Evolutionary conservation across 2,797 vertebrate species (phyloP).

Genomic region (Onychomys torridus): DNA sequence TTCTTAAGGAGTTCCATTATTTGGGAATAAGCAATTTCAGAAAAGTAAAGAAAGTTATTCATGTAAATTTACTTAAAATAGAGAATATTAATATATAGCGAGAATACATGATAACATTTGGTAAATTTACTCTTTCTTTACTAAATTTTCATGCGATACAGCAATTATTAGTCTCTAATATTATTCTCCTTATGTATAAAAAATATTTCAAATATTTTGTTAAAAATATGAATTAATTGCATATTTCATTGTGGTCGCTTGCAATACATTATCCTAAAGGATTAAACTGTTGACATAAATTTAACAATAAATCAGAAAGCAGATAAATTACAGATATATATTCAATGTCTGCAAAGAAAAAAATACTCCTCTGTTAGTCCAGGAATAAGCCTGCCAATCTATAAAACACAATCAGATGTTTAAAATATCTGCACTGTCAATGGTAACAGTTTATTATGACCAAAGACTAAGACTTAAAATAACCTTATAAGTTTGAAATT

Average conservation of each 20-base stretch:
- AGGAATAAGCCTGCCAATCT: neutral
- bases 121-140: neutral
- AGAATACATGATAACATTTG: neutral
- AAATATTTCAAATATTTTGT: neutral
- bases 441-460: neutral
- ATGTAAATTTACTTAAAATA: neutral
- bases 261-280: neutral
- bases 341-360: neutral
- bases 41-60: neutral
- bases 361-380: neutral
- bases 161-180: neutral
- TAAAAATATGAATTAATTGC: neutral
- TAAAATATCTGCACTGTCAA: neutral
- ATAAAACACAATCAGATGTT: neutral
- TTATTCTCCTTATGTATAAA: neutral
- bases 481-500: neutral
- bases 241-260: neutral
- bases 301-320: neutral
- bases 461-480: constrained; percentile 45
- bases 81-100: neutral
- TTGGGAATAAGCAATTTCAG: neutral
- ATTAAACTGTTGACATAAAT: neutral
- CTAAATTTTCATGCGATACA: neutral
- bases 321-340: neutral
- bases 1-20: neutral